Evolutionary conservation across 2,888 invertebrate genomes (phyloP).

Genomic region (Sarcophaga caerulescens): DNA sequence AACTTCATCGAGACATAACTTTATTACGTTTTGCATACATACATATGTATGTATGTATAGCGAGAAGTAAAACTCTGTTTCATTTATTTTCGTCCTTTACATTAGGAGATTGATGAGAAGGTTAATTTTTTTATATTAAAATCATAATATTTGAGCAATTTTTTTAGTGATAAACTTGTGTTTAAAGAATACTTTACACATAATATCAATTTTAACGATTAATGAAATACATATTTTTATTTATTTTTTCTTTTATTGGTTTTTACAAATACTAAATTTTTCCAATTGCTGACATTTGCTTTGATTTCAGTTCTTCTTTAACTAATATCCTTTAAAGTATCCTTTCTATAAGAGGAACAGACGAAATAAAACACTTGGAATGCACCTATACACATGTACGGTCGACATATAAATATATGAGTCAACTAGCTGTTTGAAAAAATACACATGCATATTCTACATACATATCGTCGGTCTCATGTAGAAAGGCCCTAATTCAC

Average conservation of each 20-base stretch:
- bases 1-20: too few relatives aligned
- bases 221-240: neutral
- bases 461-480: too few relatives aligned
- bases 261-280: neutral
- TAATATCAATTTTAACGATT: neutral
- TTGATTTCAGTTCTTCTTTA: neutral
- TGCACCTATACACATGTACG: neutral
- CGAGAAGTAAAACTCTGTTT: neutral
- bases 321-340: constrained; percentile 28
- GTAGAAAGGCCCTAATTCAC: too few relatives aligned
- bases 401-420: neutral
- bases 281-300: constrained; percentile 40
- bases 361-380: constrained; percentile 36
- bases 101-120: neutral
- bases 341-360: constrained; percentile 19
- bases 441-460: neutral
- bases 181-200: too few relatives aligned
- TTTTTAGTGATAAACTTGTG: neutral
- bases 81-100: neutral
- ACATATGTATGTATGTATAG: too few relatives aligned
- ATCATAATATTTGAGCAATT: neutral
- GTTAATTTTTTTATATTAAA: neutral
- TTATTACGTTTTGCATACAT: neutral
- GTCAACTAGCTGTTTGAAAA: neutral
- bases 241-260: neutral